These are phyloP conservation scores for Erpornis zantholeuca DNA, from an alignment of 2,113 vertebrate species.

Conservation along the genomic window DNA sequence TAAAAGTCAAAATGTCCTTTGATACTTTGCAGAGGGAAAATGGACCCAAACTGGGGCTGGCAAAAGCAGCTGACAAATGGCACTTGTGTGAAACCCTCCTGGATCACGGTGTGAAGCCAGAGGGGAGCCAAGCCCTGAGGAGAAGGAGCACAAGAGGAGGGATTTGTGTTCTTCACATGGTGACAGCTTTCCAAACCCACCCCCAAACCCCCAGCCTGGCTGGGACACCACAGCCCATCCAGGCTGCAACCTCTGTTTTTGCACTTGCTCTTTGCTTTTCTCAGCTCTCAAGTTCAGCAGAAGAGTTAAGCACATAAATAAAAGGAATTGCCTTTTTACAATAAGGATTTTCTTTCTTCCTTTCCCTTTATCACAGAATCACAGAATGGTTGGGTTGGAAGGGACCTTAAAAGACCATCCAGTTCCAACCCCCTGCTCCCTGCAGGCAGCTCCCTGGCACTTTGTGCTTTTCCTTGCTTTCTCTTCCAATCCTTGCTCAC, in stretches of 20 bases:
- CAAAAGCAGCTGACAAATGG: not conserved
- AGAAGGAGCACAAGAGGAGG: not conserved
- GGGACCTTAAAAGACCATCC: not conserved
- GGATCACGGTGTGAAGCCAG: not conserved
- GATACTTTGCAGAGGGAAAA: not conserved
- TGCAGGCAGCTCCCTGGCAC: not conserved
- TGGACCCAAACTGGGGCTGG: not conserved
- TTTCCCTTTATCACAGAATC: not conserved
- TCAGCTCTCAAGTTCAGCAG: not conserved
- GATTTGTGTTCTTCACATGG: not conserved
- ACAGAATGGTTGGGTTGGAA: not conserved
- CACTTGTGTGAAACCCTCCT: not conserved
- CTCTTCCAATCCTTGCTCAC: not conserved
- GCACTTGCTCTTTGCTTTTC: not conserved
- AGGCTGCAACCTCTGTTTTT: not conserved
- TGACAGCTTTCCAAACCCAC: not conserved
- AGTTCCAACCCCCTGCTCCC: not conserved
- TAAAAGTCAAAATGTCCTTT: not conserved
- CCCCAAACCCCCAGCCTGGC: not conserved
- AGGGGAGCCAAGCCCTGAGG: not conserved
- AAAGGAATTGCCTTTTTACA: not conserved
- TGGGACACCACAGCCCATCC: not conserved
- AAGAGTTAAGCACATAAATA: not conserved
- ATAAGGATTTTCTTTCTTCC: not conserved
- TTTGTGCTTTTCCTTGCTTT: not conserved